Percentiles rank a stretch among this genome's conserved stretches.
phyloP scores from a whole-genome alignment of 2,888 invertebrate genomes.

The Hanleya hanleyi region DNA sequence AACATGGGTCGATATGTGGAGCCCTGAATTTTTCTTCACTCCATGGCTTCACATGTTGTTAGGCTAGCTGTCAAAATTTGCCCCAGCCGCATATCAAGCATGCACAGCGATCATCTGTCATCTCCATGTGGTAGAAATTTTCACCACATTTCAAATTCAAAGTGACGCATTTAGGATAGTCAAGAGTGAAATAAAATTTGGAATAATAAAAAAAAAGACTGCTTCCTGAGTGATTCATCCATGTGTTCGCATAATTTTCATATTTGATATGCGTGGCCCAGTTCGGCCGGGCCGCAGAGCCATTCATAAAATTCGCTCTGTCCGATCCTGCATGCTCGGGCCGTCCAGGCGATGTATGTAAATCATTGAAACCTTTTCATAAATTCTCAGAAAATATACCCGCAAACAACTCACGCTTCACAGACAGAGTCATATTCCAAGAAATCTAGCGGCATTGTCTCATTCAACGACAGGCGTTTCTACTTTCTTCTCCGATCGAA shows the following conservation, averaged over 20 bases:
- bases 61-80: slow-evolving; percentile 2
- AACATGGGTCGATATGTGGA: slow-evolving; percentile 1
- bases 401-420: no score
- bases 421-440: no score
- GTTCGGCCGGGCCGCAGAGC: no score
- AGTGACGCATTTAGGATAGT: no score
- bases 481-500: not conserved
- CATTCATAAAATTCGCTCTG: not conserved
- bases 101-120: not conserved
- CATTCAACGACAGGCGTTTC: not conserved
- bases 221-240: no score
- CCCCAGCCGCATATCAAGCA: slow-evolving; percentile 1
- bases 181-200: no score
- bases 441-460: not conserved
- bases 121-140: not conserved
- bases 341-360: not conserved
- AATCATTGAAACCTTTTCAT: not conserved
- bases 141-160: no score
- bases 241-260: no score
- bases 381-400: not conserved
- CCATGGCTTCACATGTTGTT: not conserved
- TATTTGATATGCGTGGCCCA: no score
- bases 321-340: slow-evolving; percentile 4
- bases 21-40: slow-evolving; percentile 2
- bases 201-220: no score